These are phyloP conservation scores for Lysandra bellargus DNA, from an alignment of 2,888 invertebrate species.

Conservation along the genomic window DNA sequence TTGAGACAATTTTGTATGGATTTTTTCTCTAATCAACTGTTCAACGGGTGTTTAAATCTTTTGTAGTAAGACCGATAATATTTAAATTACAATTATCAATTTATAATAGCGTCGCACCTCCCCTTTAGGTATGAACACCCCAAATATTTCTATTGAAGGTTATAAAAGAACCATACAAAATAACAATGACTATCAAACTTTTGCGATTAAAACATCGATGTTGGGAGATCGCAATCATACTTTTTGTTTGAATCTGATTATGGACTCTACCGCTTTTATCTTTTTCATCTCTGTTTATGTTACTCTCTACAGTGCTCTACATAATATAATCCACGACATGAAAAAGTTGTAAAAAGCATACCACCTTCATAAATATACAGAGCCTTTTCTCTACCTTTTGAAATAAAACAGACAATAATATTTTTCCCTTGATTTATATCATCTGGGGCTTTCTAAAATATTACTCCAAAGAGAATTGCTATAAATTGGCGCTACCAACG, in stretches of 20 bases:
- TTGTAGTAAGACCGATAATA: too few relatives aligned
- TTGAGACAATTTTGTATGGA: too few relatives aligned
- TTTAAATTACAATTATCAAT: too few relatives aligned
- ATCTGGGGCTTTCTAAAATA: constrained; percentile 19
- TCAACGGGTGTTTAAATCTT: too few relatives aligned
- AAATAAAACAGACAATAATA: constrained; percentile 7
- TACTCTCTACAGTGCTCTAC: neutral
- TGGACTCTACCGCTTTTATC: neutral
- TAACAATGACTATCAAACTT: neutral
- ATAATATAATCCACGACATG: neutral
- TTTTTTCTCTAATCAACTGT: too few relatives aligned
- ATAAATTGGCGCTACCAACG: constrained; percentile 12
- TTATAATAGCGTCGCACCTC: too few relatives aligned
- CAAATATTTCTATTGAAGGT: neutral
- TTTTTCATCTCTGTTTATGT: neutral
- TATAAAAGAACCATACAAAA: neutral
- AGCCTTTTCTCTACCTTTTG: neutral
- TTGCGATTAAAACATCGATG: neutral
- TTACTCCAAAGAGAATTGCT: constrained; percentile 5
- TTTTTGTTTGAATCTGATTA: neutral
- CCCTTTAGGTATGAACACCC: too few relatives aligned
- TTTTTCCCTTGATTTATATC: neutral
- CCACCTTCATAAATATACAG: neutral
- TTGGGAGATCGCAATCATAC: neutral
- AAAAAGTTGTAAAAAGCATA: constrained; percentile 8